Base-by-base conservation (phyloP, 2,888 invertebrate genomes). In the Physocephala rufipes region DNA sequence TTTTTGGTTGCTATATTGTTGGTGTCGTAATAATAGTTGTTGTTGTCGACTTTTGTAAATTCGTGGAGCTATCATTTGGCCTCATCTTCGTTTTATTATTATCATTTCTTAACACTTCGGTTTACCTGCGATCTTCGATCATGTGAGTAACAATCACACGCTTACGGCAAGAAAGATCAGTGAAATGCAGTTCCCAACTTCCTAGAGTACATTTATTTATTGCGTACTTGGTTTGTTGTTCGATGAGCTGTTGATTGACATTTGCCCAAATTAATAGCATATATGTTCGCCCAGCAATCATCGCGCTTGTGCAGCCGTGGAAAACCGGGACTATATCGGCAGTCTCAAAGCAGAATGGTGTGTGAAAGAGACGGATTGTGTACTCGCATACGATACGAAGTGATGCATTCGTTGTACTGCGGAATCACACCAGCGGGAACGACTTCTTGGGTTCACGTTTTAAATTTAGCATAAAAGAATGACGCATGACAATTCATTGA, bases 191-290 rank as follows among this genome's bases (percentile, higher is more conserved):
- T 9, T 58, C 15, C 26, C 67, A 67, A 59, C 67, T 47, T 24
- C 36, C 5, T 36, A 36, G 59, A 67, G 58, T 67, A 58, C 58
- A 67, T 67, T 67, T 67, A 67, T 67, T 67, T 67, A 67, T 67
- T 67, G 58, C 67, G 59, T 58, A 67, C 67, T 67, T 58, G 45
- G 5, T 36, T 36, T 36, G 36, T 36, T 9, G 36, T 5, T 28
- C 28, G 65, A 65, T 51, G 19, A n/a, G 65, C 65, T 65, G 59
- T 43, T 58, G 67, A 36, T 67, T 67, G 67, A 67, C 67, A 67
- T 67, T 67, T 67, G 67, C 67, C 28, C 67, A 59, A 67, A 66
- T 66, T 53, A 36, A 66, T 24, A n/a, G 28, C 53, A 55, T 58
- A 67, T 67, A 55, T 55, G 45, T 30, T 28, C 53, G 36, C n/a